Conservation (phyloP, 2,888 invertebrate genomes). For the Drosophila tripunctata region DNA sequence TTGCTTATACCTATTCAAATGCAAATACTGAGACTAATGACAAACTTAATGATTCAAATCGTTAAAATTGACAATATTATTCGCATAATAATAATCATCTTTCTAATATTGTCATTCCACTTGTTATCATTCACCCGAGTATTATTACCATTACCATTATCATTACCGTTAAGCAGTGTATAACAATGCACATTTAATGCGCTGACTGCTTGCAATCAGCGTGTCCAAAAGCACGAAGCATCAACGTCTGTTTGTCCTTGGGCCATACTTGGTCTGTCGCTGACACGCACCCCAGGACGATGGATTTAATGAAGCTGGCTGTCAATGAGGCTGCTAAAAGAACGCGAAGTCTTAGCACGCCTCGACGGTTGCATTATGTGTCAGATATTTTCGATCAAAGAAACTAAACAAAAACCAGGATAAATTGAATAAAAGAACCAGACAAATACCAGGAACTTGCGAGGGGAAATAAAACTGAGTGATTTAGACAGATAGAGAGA, state of each 20-base stretch:
- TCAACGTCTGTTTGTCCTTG: constrained; percentile 24
- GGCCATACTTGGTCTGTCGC: constrained; percentile 30
- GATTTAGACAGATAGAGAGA: neutral
- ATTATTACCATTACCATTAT: neutral
- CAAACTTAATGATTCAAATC: neutral
- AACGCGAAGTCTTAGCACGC: constrained; percentile 30
- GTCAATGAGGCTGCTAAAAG: constrained; percentile 6
- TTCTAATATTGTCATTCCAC: neutral
- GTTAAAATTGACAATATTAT: neutral
- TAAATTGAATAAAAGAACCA: constrained; percentile 28
- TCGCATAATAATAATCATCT: no score
- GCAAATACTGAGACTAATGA: neutral
- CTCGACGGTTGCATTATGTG: constrained; percentile 62
- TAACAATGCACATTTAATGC: constrained; percentile 46
- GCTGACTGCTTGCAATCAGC: constrained; percentile 33
- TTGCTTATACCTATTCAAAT: neutral
- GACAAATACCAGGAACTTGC: constrained; percentile 8
- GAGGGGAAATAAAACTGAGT: neutral
- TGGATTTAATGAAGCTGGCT: constrained; percentile 40
- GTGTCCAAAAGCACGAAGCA: constrained; percentile 10
- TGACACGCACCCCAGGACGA: constrained; percentile 30
- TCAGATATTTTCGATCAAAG: constrained; percentile 65
- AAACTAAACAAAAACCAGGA: constrained; percentile 41
- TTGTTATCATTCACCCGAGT: neutral
- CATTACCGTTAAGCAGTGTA: neutral